Base-by-base conservation (phyloP, 2,797 vertebrate genomes). In the Sarcoramphus papa region DNA sequence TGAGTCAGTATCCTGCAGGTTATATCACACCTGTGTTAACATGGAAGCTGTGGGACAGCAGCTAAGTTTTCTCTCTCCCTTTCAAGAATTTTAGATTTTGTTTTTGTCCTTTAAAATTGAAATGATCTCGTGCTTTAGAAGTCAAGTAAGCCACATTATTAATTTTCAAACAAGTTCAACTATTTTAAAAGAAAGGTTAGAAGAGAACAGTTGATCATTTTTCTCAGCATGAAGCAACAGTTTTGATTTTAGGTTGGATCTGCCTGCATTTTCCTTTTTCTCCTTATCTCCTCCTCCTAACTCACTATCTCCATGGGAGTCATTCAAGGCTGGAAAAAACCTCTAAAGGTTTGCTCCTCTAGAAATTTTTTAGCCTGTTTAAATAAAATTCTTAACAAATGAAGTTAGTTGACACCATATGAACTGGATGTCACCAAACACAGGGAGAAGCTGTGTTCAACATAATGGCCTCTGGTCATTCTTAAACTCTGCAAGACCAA, bases 1-100 rank as follows among this genome's bases (percentile, higher is more conserved):
- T 95, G 89, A 84, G 81, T 93, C 86, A 94, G 69, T 84, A 76
- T 97, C 88, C 88, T 89, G 83, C 65, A 96, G 88, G 90, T 74
- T 72, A 93, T 95, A 93, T 54, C 79, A 88, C 35, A 91, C 82
- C 80, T 90, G 43, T 65, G 12, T 84, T 95, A 93, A 85, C 45
- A 85, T n/a, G 51, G 50, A 76, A 82, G 28, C 25, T 69, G 54
- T 75, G 76, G 63, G 77, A 81, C 10, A 92, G 28, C 37, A 94
- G 24, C 23, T 67, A 86, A 85, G 35, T 96, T 88, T 90, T 95
- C 28, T 82, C 28, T 53, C 24, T 94, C 68, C 24, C 23, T 91
- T 96, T 81, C 80, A 95, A 40, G 48, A 48, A 92, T 97, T 97
- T 70, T 84, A 54, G 40, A 65, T 65, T 73, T 92, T 93, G 68